Evolutionary conservation across 2,888 invertebrate species (phyloP).

Genomic region (Yponomeuta evonymella): DNA sequence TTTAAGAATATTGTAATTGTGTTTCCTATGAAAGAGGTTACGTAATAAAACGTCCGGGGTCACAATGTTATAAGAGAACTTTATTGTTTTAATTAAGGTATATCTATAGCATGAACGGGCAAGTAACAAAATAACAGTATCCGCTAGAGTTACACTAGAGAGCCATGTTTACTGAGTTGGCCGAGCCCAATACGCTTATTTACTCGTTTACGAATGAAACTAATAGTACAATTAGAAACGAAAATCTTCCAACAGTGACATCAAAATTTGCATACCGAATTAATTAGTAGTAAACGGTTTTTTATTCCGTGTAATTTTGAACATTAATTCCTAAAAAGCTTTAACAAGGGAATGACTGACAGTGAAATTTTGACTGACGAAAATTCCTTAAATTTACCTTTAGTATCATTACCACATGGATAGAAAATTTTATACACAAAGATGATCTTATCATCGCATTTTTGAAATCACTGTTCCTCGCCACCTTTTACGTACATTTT

Average conservation of each 20-base stretch:
- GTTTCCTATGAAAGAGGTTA: background rate
- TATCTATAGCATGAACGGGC: constrained; percentile 75
- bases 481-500: constrained; percentile 32
- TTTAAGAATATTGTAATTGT: background rate
- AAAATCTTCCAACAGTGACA: constrained; percentile 42
- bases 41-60: constrained; percentile 25
- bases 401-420: constrained; percentile 26
- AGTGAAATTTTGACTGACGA: constrained; percentile 36
- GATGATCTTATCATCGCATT: constrained; percentile 38
- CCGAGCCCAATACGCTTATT: constrained; percentile 34
- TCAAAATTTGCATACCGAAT: constrained; percentile 44
- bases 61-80: constrained; percentile 76
- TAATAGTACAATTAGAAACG: constrained; percentile 25
- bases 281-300: constrained; percentile 27
- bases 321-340: constrained; percentile 53
- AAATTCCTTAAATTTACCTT: constrained; percentile 34
- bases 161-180: constrained; percentile 61
- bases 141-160: constrained; percentile 66
- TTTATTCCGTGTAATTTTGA: constrained; percentile 41
- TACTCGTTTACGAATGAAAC: constrained; percentile 37
- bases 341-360: constrained; percentile 45
- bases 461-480: constrained; percentile 44
- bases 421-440: constrained; percentile 43
- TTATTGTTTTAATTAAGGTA: constrained; percentile 74
- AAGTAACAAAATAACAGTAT: constrained; percentile 67